Conservation (phyloP, 2,113 vertebrate species). For the Orcinus orca region DNA sequence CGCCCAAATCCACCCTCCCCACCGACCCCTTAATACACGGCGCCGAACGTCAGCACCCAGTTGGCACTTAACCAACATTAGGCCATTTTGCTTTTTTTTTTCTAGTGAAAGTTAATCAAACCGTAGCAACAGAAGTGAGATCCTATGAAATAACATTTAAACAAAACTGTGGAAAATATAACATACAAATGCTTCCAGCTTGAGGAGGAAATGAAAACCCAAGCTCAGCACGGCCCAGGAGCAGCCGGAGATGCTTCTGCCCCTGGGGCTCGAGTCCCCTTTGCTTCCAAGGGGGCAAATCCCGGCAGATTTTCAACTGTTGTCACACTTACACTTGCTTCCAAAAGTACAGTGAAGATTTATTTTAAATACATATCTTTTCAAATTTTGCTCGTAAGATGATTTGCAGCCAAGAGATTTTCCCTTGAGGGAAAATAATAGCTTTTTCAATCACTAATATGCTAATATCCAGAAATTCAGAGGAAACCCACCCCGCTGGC, state of each 20-base stretch:
- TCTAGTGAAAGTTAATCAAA: background rate
- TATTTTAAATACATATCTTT: background rate
- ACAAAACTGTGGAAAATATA: background rate
- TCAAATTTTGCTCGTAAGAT: background rate
- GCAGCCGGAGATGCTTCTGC: rapidly evolving
- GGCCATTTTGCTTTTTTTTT: background rate
- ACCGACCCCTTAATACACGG: too few species aligned
- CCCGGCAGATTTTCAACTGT: background rate
- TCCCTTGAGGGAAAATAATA: constrained; percentile 15
- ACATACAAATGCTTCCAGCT: background rate
- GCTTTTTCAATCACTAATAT: constrained; percentile 22
- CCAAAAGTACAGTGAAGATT: background rate
- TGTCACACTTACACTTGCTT: background rate
- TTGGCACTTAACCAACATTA: rapidly evolving
- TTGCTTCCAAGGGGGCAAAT: rapidly evolving
- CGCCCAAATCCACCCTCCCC: background rate
- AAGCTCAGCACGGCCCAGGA: rapidly evolving
- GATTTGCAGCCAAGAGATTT: background rate
- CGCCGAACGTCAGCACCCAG: rapidly evolving
- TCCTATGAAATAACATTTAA: background rate
- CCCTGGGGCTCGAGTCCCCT: rapidly evolving
- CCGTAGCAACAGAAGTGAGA: background rate
- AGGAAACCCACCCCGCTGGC: background rate
- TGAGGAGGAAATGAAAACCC: background rate
- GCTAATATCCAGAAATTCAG: background rate